phyloP scores from a whole-genome alignment of 1,140 invertebrate genomes.

The Diabrotica undecimpunctata region DNA sequence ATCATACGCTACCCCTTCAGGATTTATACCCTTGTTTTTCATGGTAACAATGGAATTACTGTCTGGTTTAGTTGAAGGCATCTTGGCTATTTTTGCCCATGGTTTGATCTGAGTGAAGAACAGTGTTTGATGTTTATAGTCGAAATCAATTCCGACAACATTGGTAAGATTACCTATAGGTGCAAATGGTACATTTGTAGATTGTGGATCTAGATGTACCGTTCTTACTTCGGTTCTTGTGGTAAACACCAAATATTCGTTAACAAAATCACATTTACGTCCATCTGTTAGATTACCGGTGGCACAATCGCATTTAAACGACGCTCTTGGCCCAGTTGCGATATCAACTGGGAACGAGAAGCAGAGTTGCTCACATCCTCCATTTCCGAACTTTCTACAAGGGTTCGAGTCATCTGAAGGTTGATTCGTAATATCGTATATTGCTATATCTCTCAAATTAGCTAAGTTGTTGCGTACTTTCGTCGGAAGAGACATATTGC shows the following conservation, averaged over 20 bases:
- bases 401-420: constrained; percentile 76
- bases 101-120: constrained; percentile 91
- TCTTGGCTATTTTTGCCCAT: constrained; percentile 81
- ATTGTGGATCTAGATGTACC: constrained; percentile 77
- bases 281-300: constrained; percentile 69
- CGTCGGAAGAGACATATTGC: constrained; percentile 63
- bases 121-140: constrained; percentile 81
- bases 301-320: constrained; percentile 81
- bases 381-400: constrained; percentile 69
- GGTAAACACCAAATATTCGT: constrained; percentile 88
- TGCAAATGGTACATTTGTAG: constrained; percentile 78
- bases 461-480: constrained; percentile 77
- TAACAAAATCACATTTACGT: constrained; percentile 72
- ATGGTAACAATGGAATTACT: constrained; percentile 65
- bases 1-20: constrained; percentile 93
- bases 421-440: constrained; percentile 85
- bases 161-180: constrained; percentile 89
- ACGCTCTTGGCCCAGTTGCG: constrained; percentile 36
- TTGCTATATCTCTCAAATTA: constrained; percentile 82
- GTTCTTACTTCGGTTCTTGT: constrained; percentile 88
- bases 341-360: constrained; percentile 78
- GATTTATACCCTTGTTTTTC: constrained; percentile 68
- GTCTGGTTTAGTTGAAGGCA: constrained; percentile 65
- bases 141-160: constrained; percentile 95
- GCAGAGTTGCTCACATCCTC: constrained; percentile 91